Evolutionary conservation across 2,888 invertebrate species (phyloP).

Genomic region (Cosmorhoe ocellata): DNA sequence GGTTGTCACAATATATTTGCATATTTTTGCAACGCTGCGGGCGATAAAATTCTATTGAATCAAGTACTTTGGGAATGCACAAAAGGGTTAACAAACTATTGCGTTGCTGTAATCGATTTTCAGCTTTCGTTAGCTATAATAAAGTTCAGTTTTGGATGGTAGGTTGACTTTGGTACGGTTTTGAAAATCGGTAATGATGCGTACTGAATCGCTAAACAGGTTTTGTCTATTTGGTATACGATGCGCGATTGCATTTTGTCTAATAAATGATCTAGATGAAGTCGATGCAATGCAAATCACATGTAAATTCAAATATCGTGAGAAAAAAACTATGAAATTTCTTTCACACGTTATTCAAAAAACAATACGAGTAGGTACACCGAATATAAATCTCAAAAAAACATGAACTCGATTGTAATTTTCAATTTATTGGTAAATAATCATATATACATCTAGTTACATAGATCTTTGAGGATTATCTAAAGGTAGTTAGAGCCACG

Average conservation of each 20-base stretch:
- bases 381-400: no score
- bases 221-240: conserved; percentile 75
- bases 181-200: conserved; percentile 60
- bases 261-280: conserved; percentile 60
- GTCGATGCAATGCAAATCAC: conserved; percentile 31
- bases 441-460: no score
- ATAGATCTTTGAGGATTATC: no score
- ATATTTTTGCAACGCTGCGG: conserved; percentile 59
- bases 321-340: conserved; percentile 49
- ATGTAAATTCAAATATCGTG: conserved; percentile 62
- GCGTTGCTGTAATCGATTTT: conserved; percentile 17
- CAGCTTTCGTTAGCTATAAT: conserved; percentile 21
- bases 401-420: no score
- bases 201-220: conserved; percentile 74
- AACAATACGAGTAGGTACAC: no score
- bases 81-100: conserved; percentile 37
- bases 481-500: no score
- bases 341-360: no score
- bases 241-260: conserved; percentile 52
- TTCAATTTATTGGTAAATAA: no score
- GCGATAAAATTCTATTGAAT: conserved; percentile 50
- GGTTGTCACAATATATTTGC: conserved; percentile 57
- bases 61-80: conserved; percentile 39
- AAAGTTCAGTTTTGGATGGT: conserved; percentile 26
- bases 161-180: conserved; percentile 11